Percentiles rank a stretch among this genome's conserved stretches.
Evolutionary conservation across 2,113 vertebrate species (phyloP).

Genomic region (Riparia riparia): DNA sequence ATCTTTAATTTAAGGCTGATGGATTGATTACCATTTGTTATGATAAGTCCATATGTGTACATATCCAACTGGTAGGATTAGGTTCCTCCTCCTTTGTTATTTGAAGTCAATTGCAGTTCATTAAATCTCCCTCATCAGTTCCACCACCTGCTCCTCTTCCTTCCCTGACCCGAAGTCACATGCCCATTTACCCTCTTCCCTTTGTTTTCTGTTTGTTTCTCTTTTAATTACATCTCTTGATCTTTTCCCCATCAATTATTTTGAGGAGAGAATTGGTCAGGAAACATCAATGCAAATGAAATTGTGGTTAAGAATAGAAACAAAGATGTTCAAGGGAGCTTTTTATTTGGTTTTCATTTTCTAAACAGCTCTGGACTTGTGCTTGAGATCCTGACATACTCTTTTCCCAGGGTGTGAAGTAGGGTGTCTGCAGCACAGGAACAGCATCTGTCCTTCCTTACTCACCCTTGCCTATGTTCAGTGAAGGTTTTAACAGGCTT

Average conservation of each 20-base stretch:
- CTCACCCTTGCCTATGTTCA: not conserved
- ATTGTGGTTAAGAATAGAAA: constrained; percentile 47
- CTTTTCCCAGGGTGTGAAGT: not conserved
- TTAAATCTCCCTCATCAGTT: constrained; percentile 67
- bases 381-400: not conserved
- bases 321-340: not conserved
- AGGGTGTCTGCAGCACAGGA: not conserved
- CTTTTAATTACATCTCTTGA: constrained; percentile 53
- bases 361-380: not conserved
- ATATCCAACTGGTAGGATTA: constrained; percentile 65
- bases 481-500: not conserved
- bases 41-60: constrained; percentile 67
- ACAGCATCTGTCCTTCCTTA: not conserved
- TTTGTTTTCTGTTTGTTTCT: constrained; percentile 67
- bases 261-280: constrained; percentile 31
- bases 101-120: constrained; percentile 64
- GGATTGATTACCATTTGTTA: constrained; percentile 73
- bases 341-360: constrained; percentile 9
- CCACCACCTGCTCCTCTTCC: constrained; percentile 70
- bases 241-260: constrained; percentile 52
- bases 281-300: constrained; percentile 57
- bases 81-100: constrained; percentile 69
- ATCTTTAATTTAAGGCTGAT: constrained; percentile 61
- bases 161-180: constrained; percentile 51
- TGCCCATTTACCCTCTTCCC: constrained; percentile 51